phyloP scores from a whole-genome alignment of 2,113 vertebrate species.

The Microcebus jonahi region DNA sequence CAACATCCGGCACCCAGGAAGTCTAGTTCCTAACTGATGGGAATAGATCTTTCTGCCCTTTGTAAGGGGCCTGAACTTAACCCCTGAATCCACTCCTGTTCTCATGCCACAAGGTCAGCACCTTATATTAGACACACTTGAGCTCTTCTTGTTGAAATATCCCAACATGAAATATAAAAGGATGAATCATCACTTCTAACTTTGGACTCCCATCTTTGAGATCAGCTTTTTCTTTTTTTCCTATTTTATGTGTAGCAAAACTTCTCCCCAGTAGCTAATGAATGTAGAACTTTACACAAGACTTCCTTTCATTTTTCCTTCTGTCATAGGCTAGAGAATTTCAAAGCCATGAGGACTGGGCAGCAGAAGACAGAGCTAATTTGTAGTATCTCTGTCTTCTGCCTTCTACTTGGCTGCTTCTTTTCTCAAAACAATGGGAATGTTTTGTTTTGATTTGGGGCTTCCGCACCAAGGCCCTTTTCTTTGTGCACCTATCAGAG shows the following conservation, averaged over 20 bases:
- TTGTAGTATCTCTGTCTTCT: neutral
- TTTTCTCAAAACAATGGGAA: neutral
- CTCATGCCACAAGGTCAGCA: neutral
- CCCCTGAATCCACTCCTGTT: too few relatives aligned
- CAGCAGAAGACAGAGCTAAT: neutral
- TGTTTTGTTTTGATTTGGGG: neutral
- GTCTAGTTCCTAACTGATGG: neutral
- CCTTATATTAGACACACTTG: neutral
- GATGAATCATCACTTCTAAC: neutral
- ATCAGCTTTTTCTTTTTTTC: neutral
- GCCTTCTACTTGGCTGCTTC: neutral
- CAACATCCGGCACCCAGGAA: neutral
- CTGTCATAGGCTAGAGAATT: neutral
- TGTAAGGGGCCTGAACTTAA: neutral
- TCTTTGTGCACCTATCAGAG: neutral
- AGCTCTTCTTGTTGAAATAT: neutral
- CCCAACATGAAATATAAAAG: neutral
- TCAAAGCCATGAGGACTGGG: rapidly evolving
- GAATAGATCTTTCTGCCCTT: neutral
- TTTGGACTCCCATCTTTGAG: neutral
- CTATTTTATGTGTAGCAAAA: neutral
- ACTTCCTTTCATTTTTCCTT: neutral
- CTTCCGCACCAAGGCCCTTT: neutral
- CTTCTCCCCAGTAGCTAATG: neutral
- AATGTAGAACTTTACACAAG: neutral